These are phyloP conservation scores for Drosophila mayri DNA, from an alignment of 1,140 invertebrate species.

Conservation along the genomic window DNA sequence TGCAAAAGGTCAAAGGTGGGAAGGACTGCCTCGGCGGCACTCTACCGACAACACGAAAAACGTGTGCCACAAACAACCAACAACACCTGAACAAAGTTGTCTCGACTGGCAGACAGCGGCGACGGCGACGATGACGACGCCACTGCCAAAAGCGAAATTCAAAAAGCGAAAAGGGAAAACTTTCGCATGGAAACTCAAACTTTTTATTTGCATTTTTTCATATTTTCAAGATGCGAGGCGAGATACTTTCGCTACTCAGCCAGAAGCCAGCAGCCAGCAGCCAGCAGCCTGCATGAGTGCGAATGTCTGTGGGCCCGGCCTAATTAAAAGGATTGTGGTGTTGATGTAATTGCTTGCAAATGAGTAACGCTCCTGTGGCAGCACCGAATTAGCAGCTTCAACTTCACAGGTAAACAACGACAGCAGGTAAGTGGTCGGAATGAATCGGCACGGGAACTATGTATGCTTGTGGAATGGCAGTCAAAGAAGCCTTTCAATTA, in stretches of 20 bases:
- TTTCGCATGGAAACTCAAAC: constrained; percentile 29
- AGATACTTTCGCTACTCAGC: constrained; percentile 31
- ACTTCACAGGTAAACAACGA: constrained; percentile 60
- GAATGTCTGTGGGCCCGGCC: constrained; percentile 11
- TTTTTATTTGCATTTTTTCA: constrained; percentile 62
- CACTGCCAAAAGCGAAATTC: constrained; percentile 38
- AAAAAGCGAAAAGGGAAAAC: constrained; percentile 28
- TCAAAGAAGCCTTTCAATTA: constrained; percentile 7
- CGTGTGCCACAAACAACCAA: constrained; percentile 63
- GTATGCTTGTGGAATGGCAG: background rate
- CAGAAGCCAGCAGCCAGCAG: background rate
- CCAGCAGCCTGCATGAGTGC: constrained; percentile 16
- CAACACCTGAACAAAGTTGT: constrained; percentile 71
- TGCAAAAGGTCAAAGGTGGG: constrained; percentile 73
- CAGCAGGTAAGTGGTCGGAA: constrained; percentile 25
- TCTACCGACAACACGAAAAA: constrained; percentile 44
- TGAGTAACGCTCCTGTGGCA: constrained; percentile 45
- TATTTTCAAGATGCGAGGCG: constrained; percentile 37
- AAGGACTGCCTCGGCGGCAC: constrained; percentile 57
- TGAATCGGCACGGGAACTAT: constrained; percentile 21
- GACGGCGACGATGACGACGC: constrained; percentile 40
- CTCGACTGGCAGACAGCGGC: constrained; percentile 47
- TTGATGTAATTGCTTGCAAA: constrained; percentile 44
- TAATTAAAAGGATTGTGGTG: constrained; percentile 48
- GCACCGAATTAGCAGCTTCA: constrained; percentile 50